These are phyloP conservation scores for Acropora yongei DNA, from an alignment of 64 coral and sea anemone genomes.

Conservation along the genomic window DNA sequence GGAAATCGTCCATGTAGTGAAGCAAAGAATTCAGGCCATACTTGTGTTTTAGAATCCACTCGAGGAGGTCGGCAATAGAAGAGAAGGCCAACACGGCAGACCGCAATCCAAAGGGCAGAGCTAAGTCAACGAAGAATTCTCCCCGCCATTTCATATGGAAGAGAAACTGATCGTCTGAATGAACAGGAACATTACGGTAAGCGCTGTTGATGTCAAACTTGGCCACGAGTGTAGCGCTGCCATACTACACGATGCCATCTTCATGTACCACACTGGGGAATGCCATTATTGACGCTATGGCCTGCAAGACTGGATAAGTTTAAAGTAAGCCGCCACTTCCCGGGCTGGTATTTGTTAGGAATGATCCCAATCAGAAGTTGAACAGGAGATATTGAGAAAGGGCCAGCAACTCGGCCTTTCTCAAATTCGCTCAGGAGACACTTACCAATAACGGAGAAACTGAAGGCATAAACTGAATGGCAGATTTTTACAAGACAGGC, in stretches of 20 bases:
- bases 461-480: background rate
- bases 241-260: background rate
- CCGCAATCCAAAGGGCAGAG: slow-evolving; percentile 40
- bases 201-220: slow-evolving; percentile 51
- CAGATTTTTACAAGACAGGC: background rate
- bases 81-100: slow-evolving; percentile 25
- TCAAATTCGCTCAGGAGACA: background rate
- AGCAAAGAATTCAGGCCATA: background rate
- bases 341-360: slow-evolving; percentile 8
- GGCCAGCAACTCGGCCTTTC: background rate
- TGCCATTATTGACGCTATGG: slow-evolving; percentile 63
- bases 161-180: slow-evolving; percentile 2
- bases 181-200: slow-evolving; percentile 42
- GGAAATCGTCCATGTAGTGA: slow-evolving; percentile 39
- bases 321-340: slow-evolving; percentile 55
- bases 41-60: slow-evolving; percentile 18
- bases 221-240: slow-evolving; percentile 13
- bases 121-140: slow-evolving; percentile 36
- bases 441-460: slow-evolving; percentile 1
- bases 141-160: slow-evolving; percentile 29
- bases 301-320: slow-evolving; percentile 7
- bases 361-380: background rate
- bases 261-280: background rate
- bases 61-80: background rate
- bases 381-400: background rate